phyloP scores from a whole-genome alignment of 2,113 vertebrate species.

The Heloderma charlesbogerti region DNA sequence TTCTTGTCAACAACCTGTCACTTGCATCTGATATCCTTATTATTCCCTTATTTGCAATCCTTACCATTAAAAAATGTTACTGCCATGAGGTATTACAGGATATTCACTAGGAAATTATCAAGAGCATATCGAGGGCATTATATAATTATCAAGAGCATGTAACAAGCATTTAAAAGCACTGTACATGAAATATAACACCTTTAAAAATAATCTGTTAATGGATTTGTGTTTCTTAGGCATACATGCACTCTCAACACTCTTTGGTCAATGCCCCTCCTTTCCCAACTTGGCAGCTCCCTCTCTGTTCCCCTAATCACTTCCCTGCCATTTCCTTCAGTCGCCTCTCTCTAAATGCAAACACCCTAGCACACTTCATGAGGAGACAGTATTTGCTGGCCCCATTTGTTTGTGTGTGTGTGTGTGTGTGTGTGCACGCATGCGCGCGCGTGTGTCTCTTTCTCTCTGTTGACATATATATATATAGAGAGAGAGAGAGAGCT shows the following conservation, averaged over 20 bases:
- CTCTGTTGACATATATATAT: too few relatives aligned
- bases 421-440: too few relatives aligned
- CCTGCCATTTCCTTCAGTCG: neutral
- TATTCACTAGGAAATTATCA: neutral
- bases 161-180: neutral
- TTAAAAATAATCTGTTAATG: neutral
- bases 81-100: neutral
- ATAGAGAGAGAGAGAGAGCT: too few relatives aligned
- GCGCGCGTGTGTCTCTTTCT: too few relatives aligned
- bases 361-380: neutral
- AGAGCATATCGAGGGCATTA: too few relatives aligned
- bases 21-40: neutral
- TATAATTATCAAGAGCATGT: neutral
- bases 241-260: too few relatives aligned
- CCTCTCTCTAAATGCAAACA: neutral
- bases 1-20: neutral
- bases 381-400: neutral
- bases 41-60: neutral
- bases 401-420: too few relatives aligned
- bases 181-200: neutral
- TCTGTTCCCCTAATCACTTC: neutral
- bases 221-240: neutral
- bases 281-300: neutral
- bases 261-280: neutral
- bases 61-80: neutral